Evolutionary conservation across 2,888 invertebrate species (phyloP), one percentile per base, ranked within the genome.

Genomic region (Protophormia terraenovae): DNA sequence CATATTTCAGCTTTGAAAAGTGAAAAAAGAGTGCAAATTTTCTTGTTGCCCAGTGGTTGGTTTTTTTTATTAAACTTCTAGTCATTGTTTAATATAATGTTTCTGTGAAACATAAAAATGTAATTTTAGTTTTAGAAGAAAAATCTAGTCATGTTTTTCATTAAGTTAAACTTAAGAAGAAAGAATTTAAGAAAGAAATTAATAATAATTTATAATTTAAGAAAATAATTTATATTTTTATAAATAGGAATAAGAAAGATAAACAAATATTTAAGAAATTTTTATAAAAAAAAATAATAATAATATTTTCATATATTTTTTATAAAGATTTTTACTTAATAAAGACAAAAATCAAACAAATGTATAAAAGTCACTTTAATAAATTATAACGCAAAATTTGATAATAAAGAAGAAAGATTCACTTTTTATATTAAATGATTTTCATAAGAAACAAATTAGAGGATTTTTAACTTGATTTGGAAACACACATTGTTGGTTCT

Each of bases 131-230:
- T 66, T 24, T 55, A 16, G 24, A 66, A 29, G 24, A 72, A 73
- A 53, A 76, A 38, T 82, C 84, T 85, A 85, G 84, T 85, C 84
- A 82, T 82, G 29, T 58, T 81, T 27, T 78, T 41, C 50, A 73
- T 78, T 76, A 78, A 82, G 81, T 82, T 85, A 78, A 78, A 73
- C 81, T 78, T 81, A 78, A 78, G 55, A 72, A 60, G n/a, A 29
- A 60, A 71, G n/a, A n/a, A n/a, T n/a, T n/a, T n/a, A n/a, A n/a
- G n/a, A n/a, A n/a, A n/a, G n/a, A n/a, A n/a, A n/a, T n/a, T n/a
- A n/a, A n/a, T n/a, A n/a, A n/a, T n/a, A n/a, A n/a, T n/a, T n/a
- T n/a, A 14, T n/a, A n/a, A 67, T 67, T 55, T 67, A 41, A 41
- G 29, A 29, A n/a, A 71, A 38, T 69, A n/a, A 27, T 16, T 53